Percentiles rank a stretch among this genome's conserved stretches.
These are phyloP conservation scores for Drosophila subsilvestris DNA, from an alignment of 2,888 invertebrate species.

Conservation along the genomic window DNA sequence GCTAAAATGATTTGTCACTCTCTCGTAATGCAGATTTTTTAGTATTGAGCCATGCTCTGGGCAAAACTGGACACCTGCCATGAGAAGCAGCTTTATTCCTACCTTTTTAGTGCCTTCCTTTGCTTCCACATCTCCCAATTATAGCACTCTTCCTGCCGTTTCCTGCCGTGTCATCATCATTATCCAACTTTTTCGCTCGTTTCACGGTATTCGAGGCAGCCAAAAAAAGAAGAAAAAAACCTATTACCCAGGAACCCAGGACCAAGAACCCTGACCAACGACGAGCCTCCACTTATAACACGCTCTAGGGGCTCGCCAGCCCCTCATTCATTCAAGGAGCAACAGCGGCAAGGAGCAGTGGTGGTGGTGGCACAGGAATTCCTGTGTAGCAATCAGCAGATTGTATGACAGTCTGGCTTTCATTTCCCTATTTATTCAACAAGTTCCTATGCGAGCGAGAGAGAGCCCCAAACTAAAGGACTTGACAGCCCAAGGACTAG, in stretches of 20 bases:
- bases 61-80: neutral
- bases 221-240: conserved; percentile 15
- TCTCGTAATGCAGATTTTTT: conserved; percentile 28
- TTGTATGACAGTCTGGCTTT: conserved; percentile 60
- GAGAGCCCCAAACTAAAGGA: conserved; percentile 36
- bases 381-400: conserved; percentile 66
- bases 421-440: conserved; percentile 77
- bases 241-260: conserved; percentile 23
- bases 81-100: neutral
- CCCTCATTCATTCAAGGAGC: neutral
- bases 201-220: conserved; percentile 47
- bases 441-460: conserved; percentile 60
- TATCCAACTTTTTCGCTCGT: conserved; percentile 39
- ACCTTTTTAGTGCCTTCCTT: neutral
- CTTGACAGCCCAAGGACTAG: conserved; percentile 39
- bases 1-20: conserved; percentile 18
- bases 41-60: conserved; percentile 25
- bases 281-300: conserved; percentile 22
- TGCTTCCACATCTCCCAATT: conserved; percentile 46
- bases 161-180: conserved; percentile 7
- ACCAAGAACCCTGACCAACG: conserved; percentile 39
- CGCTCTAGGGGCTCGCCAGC: neutral
- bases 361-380: conserved; percentile 52
- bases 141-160: conserved; percentile 9
- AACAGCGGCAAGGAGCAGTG: neutral